phyloP scores from a whole-genome alignment of 2,888 invertebrate genomes.

The Netelia virgata region DNA sequence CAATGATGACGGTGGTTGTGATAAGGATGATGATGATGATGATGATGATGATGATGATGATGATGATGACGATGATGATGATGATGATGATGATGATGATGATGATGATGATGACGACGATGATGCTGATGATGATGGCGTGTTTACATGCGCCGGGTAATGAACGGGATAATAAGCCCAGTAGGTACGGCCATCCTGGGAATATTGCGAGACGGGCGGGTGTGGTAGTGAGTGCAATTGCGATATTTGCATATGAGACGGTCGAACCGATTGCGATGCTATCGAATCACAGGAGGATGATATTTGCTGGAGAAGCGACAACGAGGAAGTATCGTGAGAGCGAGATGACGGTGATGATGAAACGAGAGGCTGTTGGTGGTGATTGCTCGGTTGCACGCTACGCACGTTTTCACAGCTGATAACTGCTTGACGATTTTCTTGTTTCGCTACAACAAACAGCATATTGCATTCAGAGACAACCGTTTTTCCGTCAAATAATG shows the following conservation, averaged over 20 bases:
- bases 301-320: slow-evolving; percentile 78
- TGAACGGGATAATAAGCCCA: slow-evolving; percentile 76
- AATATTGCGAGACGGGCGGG: slow-evolving; percentile 74
- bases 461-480: slow-evolving; percentile 81
- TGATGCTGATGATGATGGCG: slow-evolving; percentile 49
- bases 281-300: slow-evolving; percentile 76
- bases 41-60: slow-evolving; percentile 26
- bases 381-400: slow-evolving; percentile 80
- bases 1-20: slow-evolving; percentile 50
- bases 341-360: slow-evolving; percentile 73
- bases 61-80: slow-evolving; percentile 36
- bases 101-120: slow-evolving; percentile 25
- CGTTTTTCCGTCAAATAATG: slow-evolving; percentile 67
- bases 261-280: slow-evolving; percentile 23
- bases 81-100: slow-evolving; percentile 44
- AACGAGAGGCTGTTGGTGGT: slow-evolving; percentile 80
- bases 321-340: slow-evolving; percentile 72
- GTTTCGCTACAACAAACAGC: slow-evolving; percentile 84
- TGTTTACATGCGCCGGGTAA: slow-evolving; percentile 57
- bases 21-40: slow-evolving; percentile 37
- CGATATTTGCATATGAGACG: slow-evolving; percentile 31
- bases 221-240: slow-evolving; percentile 39
- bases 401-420: slow-evolving; percentile 80
- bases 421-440: slow-evolving; percentile 82
- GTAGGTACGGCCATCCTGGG: slow-evolving; percentile 73